Conservation (phyloP, 2,888 invertebrate genomes). For the Acanthosepion esculentum region DNA sequence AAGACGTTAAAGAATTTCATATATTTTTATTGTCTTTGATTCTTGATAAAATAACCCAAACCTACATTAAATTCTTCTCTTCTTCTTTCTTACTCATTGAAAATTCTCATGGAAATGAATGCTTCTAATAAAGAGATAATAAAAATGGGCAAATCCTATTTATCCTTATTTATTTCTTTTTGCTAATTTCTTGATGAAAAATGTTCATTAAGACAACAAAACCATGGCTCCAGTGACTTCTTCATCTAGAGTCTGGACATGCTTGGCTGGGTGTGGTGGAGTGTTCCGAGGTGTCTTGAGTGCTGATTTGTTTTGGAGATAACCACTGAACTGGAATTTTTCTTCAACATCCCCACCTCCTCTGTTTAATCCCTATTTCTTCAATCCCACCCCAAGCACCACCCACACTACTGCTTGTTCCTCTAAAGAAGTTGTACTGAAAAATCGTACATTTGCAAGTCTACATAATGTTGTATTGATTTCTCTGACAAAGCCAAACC, state of each 20-base stretch:
- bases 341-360: background rate
- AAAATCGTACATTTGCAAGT: slow-evolving; percentile 1
- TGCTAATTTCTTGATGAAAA: background rate
- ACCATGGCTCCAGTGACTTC: background rate
- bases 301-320: slow-evolving; percentile 33
- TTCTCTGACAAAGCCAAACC: background rate
- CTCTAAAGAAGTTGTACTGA: background rate
- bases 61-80: no score
- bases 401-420: background rate
- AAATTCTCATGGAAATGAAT: background rate
- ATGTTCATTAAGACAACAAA: background rate
- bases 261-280: background rate
- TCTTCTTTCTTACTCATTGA: background rate
- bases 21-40: background rate
- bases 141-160: background rate
- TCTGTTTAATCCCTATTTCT: background rate
- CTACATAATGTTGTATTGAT: background rate
- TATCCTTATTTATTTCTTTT: background rate
- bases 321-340: slow-evolving; percentile 33
- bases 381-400: background rate
- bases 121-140: background rate
- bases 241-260: background rate
- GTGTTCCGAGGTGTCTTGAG: background rate
- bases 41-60: background rate
- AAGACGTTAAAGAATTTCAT: background rate